Evolutionary conservation across 1,140 invertebrate species (phyloP), one percentile per base, ranked within the genome.

Genomic region (Musca domestica): DNA sequence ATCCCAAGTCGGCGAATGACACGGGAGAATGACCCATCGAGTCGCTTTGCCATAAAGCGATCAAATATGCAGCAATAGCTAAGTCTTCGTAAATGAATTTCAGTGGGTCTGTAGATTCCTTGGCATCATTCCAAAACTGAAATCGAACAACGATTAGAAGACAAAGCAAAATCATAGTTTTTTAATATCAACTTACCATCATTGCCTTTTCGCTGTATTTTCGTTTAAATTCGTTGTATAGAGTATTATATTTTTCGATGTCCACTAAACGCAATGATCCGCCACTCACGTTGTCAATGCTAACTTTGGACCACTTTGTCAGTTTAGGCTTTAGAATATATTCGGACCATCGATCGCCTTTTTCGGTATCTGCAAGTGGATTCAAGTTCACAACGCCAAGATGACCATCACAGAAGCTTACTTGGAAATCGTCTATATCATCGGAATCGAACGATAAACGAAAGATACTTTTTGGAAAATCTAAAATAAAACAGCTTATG

Each of bases 61-160:
- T 83, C 17, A 99, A 84, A 82, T 99, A 99, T 2, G 93, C 85
- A 15, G 95, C 95, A 74, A 99, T 98, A 6, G 93, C 95, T 68
- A 99, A 86, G 81, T 99, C 97, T 86, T 99, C 96, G 85, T 92
- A 96, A 6, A 99, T 92, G 86, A 93, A 98, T 83, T 99, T 99
- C 47, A 88, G 77, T 14, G 96, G 95, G 84, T 98, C 94, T 41
- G 96, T 99, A 71, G 86, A 91, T 83, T 98, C 94, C 19, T 78
- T 98, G 71, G 86, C 90, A 82, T 95, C 93, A 46, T 72, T 65
- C 78, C 78, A 80, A 17, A 61, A 34, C 70, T 72, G 17, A 15
- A 65, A 64, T 34, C 52, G 56, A 15, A 66, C 14, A 63, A 67
- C 41, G 15, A 1, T 51, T 23, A 23, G 12, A 66, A 2, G 14